Evolutionary conservation across 2,888 invertebrate genomes (phyloP).

Genomic region (Eristalis tenax): DNA sequence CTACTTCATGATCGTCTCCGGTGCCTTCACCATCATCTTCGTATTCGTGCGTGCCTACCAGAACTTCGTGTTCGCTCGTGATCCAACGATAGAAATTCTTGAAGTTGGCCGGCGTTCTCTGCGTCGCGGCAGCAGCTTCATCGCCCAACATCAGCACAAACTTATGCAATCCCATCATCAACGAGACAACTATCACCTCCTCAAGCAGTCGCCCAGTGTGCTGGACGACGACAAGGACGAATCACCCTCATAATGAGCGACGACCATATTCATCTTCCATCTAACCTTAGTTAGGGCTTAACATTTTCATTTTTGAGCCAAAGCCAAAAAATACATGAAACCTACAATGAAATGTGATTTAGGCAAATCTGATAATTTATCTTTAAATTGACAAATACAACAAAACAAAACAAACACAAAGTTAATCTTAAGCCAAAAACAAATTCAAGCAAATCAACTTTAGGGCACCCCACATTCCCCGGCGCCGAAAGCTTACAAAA

Average conservation of each 20-base stretch:
- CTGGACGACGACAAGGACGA: slow-evolving; percentile 59
- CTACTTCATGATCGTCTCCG: slow-evolving; percentile 88
- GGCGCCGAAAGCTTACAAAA: slow-evolving; percentile 18
- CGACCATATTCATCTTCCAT: background rate
- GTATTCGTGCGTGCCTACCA: slow-evolving; percentile 89
- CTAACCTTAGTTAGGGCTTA: slow-evolving; percentile 13
- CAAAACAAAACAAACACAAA: background rate
- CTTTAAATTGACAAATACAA: background rate
- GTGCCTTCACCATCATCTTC: slow-evolving; percentile 85
- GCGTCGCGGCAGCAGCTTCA: slow-evolving; percentile 83
- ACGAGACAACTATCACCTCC: slow-evolving; percentile 79
- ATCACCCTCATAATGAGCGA: slow-evolving; percentile 43
- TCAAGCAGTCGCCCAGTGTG: slow-evolving; percentile 75
- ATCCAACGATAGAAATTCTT: slow-evolving; percentile 87
- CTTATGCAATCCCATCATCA: slow-evolving; percentile 74
- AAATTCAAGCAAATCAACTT: background rate
- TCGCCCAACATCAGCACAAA: slow-evolving; percentile 80
- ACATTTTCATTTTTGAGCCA: slow-evolving; percentile 12
- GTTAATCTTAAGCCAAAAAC: slow-evolving; percentile 46
- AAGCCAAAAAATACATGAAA: slow-evolving; percentile 15
- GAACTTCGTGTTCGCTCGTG: slow-evolving; percentile 86
- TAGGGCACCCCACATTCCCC: background rate
- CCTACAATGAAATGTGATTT: slow-evolving; percentile 52
- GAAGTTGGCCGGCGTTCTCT: slow-evolving; percentile 89
- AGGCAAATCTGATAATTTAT: slow-evolving; percentile 64